A percentile compares a stretch with the other conserved stretches of the same genome.
Conservation (phyloP, 1,140 invertebrate genomes). For the Cyclina sinensis region DNA sequence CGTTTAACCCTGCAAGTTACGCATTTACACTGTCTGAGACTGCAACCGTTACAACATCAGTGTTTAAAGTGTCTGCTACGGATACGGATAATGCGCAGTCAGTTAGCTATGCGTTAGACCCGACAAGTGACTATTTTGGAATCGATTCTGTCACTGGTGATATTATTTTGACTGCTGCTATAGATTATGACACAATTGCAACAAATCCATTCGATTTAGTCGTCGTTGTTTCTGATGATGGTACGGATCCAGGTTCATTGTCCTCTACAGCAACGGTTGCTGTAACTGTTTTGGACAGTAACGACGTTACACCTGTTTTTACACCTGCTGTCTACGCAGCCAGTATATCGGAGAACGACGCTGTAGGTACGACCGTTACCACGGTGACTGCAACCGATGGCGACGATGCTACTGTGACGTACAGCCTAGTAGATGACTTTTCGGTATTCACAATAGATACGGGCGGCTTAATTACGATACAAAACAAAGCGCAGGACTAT, state of each 20-base stretch:
- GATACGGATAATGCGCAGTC: slow-evolving; percentile 66
- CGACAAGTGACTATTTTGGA: slow-evolving; percentile 9
- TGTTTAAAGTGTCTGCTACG: slow-evolving; percentile 63
- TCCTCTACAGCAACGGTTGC: slow-evolving; percentile 66
- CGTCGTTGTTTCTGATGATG: slow-evolving; percentile 70
- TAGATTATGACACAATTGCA: slow-evolving; percentile 68
- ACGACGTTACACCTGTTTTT: slow-evolving; percentile 78
- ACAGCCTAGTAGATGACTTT: slow-evolving; percentile 33
- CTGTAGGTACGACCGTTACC: slow-evolving; percentile 34
- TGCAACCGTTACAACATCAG: slow-evolving; percentile 46
- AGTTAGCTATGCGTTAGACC: slow-evolving; percentile 45
- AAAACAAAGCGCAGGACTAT: slow-evolving; percentile 92
- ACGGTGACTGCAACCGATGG: slow-evolving; percentile 42
- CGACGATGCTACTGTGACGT: slow-evolving; percentile 20
- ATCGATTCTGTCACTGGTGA: slow-evolving; percentile 65
- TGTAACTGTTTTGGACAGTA: slow-evolving; percentile 71
- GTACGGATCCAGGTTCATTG: slow-evolving; percentile 33
- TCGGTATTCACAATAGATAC: slow-evolving; percentile 58
- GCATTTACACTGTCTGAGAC: slow-evolving; percentile 57
- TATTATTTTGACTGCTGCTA: slow-evolving; percentile 21
- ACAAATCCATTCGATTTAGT: slow-evolving; percentile 66
- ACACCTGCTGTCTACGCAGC: slow-evolving; percentile 40
- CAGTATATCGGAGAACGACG: slow-evolving; percentile 62
- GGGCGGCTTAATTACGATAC: slow-evolving; percentile 59
- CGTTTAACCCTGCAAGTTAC: slow-evolving; percentile 24